Conservation (phyloP, 2,797 vertebrate genomes). For the Tokudaia tokunoshimensis region DNA sequence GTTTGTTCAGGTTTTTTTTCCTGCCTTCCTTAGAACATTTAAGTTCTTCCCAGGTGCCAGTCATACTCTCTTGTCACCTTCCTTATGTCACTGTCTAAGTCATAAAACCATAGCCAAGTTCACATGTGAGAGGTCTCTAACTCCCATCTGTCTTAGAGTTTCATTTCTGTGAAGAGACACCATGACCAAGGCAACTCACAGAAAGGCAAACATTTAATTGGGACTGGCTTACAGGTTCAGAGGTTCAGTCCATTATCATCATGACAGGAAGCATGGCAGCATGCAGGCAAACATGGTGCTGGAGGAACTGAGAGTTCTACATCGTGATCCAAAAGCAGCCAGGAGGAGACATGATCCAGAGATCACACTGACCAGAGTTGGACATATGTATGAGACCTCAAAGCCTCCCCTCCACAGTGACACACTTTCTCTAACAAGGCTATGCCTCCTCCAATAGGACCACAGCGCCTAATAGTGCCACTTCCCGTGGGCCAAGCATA, state of each 20-base stretch:
- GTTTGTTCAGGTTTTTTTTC: not conserved
- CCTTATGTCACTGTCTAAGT: not conserved
- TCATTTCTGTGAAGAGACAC: not conserved
- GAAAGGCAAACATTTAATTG: not conserved
- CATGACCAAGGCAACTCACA: not conserved
- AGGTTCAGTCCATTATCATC: not conserved
- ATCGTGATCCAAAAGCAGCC: not conserved
- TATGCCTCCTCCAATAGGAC: not conserved
- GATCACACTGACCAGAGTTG: not conserved
- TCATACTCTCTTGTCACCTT: not conserved
- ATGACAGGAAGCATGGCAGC: not conserved
- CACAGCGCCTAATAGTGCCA: not conserved
- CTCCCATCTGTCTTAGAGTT: not conserved
- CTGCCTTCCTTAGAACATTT: conserved; percentile 22
- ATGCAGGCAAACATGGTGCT: not conserved
- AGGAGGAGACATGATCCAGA: not conserved
- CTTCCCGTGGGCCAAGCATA: not conserved
- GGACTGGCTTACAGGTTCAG: not conserved
- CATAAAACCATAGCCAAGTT: not conserved
- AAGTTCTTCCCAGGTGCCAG: not conserved
- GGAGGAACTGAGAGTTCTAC: not conserved
- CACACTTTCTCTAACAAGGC: not conserved
- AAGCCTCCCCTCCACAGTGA: not conserved
- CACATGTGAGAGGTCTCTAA: not conserved
- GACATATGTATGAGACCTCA: not conserved